A percentile compares a stretch with the other conserved stretches of the same genome.
phyloP scores from a whole-genome alignment of 2,113 vertebrate genomes.

The Tamias sibiricus region DNA sequence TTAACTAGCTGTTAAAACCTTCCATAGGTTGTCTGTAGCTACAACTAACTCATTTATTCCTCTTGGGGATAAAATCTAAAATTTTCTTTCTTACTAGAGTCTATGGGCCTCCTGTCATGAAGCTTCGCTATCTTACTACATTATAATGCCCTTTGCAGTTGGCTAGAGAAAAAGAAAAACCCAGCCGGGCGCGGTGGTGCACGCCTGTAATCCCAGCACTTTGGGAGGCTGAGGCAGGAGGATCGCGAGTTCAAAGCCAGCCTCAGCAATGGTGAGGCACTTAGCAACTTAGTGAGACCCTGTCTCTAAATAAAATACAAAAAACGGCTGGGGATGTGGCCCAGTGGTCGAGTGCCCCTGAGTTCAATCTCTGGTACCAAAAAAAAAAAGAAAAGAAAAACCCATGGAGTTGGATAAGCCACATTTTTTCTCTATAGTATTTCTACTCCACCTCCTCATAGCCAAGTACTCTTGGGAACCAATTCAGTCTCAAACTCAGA shows the following conservation, averaged over 20 bases:
- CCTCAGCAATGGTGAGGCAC: too few relatives aligned
- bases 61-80: conserved; percentile 11
- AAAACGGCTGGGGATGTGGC: too few relatives aligned
- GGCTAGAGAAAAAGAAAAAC: neutral
- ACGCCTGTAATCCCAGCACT: too few relatives aligned
- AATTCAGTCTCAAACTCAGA: conserved; percentile 49
- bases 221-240: too few relatives aligned
- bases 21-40: neutral
- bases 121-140: neutral
- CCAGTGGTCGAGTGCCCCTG: too few relatives aligned
- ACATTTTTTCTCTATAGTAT: conserved; percentile 5
- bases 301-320: too few relatives aligned
- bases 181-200: too few relatives aligned
- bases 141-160: neutral
- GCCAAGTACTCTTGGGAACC: conserved; percentile 41
- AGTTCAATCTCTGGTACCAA: too few relatives aligned
- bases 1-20: neutral
- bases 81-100: neutral
- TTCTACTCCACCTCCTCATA: neutral
- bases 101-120: neutral
- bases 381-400: too few relatives aligned
- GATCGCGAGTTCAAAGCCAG: too few relatives aligned
- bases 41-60: neutral
- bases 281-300: too few relatives aligned
- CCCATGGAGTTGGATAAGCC: neutral